Evolutionary conservation across 2,888 invertebrate species (phyloP).

Genomic region (Willowsia nigromaculata): DNA sequence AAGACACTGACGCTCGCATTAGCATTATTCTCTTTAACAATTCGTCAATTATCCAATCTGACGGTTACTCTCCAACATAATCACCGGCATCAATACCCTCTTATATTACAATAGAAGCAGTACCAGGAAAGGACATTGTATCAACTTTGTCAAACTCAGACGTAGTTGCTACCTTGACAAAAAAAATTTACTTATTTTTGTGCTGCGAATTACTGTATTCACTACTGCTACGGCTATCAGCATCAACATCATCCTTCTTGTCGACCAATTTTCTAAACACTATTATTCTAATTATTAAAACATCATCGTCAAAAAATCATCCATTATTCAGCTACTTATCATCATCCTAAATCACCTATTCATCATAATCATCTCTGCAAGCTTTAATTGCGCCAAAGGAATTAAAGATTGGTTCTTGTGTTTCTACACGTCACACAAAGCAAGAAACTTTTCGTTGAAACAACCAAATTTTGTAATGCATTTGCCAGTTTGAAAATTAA

Average conservation of each 20-base stretch:
- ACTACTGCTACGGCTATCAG: not conserved
- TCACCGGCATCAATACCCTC: no score
- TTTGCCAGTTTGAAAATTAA: not conserved
- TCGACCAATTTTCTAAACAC: conserved; percentile 40
- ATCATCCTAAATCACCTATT: conserved; percentile 19
- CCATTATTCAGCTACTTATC: conserved; percentile 11
- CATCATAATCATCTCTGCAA: conserved; percentile 7
- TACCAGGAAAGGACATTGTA: not conserved
- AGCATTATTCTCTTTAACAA: no score
- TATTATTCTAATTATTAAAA: conserved; percentile 8
- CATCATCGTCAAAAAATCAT: not conserved
- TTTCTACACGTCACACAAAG: not conserved
- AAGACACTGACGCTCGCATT: not conserved
- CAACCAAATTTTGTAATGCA: not conserved
- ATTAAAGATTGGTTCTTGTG: not conserved
- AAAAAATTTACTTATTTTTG: not conserved
- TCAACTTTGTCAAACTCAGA: not conserved
- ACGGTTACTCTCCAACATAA: not conserved
- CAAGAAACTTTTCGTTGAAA: not conserved
- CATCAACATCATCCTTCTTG: conserved; percentile 23
- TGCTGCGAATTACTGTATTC: not conserved
- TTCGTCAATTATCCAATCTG: no score
- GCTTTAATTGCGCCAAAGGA: not conserved
- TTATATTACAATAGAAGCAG: not conserved
- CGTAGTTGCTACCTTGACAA: not conserved